A percentile compares a stretch with the other conserved stretches of the same genome.
These are phyloP conservation scores for Thalassophryne amazonica DNA, from an alignment of 2,797 vertebrate genomes.

Conservation along the genomic window DNA sequence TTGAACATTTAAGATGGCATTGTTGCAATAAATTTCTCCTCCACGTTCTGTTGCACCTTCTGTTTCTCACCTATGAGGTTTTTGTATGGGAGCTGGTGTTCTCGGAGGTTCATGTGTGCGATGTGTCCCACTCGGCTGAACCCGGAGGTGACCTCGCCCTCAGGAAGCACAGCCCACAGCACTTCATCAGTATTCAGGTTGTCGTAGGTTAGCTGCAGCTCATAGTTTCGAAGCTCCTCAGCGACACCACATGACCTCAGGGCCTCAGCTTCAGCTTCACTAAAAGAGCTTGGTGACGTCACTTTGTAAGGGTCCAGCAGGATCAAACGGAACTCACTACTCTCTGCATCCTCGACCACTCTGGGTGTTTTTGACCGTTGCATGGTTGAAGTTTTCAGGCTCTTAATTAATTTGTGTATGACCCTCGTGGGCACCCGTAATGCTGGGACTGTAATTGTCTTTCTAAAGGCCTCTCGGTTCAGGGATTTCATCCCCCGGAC, in stretches of 20 bases:
- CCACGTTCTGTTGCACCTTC: not conserved
- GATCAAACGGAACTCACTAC: conserved; percentile 72
- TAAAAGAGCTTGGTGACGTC: conserved; percentile 71
- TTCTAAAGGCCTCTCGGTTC: conserved; percentile 86
- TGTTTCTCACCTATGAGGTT: conserved; percentile 91
- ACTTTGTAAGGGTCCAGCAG: conserved; percentile 87
- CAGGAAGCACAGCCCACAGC: conserved; percentile 89
- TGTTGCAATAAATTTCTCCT: too few species aligned
- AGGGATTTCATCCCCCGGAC: conserved; percentile 91
- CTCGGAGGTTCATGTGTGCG: conserved; percentile 92
- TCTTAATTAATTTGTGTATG: conserved; percentile 79
- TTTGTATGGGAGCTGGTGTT: conserved; percentile 91
- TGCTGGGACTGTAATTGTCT: conserved; percentile 83
- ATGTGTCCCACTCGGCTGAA: conserved; percentile 97
- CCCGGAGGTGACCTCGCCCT: conserved; percentile 87
- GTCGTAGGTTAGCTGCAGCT: conserved; percentile 86
- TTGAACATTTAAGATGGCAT: too few species aligned
- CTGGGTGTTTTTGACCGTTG: conserved; percentile 85
- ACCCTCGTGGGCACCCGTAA: conserved; percentile 82
- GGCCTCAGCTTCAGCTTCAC: conserved; percentile 72
- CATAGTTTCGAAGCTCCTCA: conserved; percentile 75
- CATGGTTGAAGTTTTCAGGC: conserved; percentile 81
- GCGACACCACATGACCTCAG: conserved; percentile 76
- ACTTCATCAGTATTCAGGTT: conserved; percentile 93
- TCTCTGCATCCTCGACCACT: conserved; percentile 79